Evolutionary conservation across 1,140 invertebrate species (phyloP).

Genomic region (Leptoteleia sp.): DNA sequence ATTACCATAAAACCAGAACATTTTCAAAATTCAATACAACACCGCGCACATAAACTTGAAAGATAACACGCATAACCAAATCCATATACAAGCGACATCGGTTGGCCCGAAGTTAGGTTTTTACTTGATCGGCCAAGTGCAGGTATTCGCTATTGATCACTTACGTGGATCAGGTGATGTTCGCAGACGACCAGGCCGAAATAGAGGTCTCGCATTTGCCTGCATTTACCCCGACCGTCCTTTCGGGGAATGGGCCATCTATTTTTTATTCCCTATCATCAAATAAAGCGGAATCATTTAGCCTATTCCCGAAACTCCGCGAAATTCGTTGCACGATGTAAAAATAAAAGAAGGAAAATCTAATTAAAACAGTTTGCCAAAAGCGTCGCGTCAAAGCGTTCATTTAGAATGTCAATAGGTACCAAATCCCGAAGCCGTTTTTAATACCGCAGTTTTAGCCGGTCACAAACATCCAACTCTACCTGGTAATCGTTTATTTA

Average conservation of each 20-base stretch:
- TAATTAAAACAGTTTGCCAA: not conserved
- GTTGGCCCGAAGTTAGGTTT: constrained; percentile 4
- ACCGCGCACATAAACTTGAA: not conserved
- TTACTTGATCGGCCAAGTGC: constrained; percentile 3
- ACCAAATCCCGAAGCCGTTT: constrained; percentile 13
- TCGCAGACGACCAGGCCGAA: constrained; percentile 8
- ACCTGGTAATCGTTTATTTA: no score
- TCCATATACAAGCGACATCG: not conserved
- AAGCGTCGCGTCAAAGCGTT: constrained; percentile 2
- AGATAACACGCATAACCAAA: constrained; percentile 1
- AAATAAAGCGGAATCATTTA: constrained; percentile 29
- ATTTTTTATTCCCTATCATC: constrained; percentile 13
- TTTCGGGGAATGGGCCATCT: constrained; percentile 7
- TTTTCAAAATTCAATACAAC: no score
- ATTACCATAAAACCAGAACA: no score
- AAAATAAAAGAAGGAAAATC: no score
- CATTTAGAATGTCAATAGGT: constrained; percentile 28
- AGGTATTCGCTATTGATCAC: constrained; percentile 30
- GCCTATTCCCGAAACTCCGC: not conserved
- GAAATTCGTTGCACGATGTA: no score
- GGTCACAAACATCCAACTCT: constrained; percentile 14
- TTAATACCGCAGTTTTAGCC: constrained; percentile 7
- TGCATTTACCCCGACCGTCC: constrained; percentile 16
- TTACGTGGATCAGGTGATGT: constrained; percentile 25
- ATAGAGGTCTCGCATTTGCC: constrained; percentile 29